Percentiles rank a stretch among this genome's conserved stretches.
Evolutionary conservation across 2,888 invertebrate genomes (phyloP).

Genomic region (Onchidella celtica): DNA sequence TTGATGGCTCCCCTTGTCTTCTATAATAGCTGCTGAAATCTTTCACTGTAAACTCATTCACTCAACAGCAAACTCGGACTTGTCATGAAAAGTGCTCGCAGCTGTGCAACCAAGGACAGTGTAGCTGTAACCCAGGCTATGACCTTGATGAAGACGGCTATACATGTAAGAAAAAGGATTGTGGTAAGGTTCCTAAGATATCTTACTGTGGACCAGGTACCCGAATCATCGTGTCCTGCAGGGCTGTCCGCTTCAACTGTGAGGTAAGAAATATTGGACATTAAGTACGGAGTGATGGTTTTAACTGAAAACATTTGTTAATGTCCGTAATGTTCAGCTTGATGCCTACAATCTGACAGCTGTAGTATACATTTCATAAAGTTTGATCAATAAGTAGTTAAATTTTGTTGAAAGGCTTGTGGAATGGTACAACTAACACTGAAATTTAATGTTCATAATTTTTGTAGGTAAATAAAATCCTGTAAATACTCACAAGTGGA

Average conservation of each 20-base stretch:
- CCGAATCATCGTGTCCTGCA: constrained; percentile 50
- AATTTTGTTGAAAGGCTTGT: too few species aligned
- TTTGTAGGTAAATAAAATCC: too few species aligned
- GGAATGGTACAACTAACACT: too few species aligned
- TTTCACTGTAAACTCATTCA: too few species aligned
- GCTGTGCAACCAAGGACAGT: constrained; percentile 59
- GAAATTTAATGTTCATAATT: too few species aligned
- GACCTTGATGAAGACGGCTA: constrained; percentile 51
- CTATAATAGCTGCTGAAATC: too few species aligned
- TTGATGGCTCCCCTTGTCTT: too few species aligned
- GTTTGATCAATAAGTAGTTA: too few species aligned
- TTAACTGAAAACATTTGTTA: constrained; percentile 5
- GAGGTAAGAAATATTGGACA: constrained; percentile 41
- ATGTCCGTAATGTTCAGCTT: too few species aligned
- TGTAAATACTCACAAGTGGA: too few species aligned
- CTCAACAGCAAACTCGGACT: constrained; percentile 31
- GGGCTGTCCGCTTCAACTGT: constrained; percentile 54
- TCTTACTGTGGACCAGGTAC: constrained; percentile 60
- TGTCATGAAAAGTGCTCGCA: constrained; percentile 60
- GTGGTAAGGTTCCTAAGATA: constrained; percentile 49
- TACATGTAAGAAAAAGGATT: constrained; percentile 55
- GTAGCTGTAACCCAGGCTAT: constrained; percentile 59
- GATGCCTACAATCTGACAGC: too few species aligned
- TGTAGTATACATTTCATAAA: too few species aligned
- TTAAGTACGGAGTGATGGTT: background rate